These are phyloP conservation scores for Synergus laeviventris DNA, from an alignment of 2,888 invertebrate genomes.

Conservation along the genomic window DNA sequence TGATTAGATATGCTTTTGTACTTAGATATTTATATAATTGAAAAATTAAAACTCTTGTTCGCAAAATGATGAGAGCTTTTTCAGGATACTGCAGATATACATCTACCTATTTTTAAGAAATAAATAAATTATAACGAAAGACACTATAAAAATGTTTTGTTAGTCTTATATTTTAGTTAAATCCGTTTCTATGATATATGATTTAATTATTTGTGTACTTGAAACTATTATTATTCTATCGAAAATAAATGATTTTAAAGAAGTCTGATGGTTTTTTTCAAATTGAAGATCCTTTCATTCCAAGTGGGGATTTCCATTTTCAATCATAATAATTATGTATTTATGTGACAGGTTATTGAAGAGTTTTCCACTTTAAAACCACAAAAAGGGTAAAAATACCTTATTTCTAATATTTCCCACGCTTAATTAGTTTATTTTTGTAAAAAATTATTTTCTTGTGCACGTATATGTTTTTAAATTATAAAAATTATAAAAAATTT, in stretches of 20 bases:
- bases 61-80: conserved; percentile 16
- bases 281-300: neutral
- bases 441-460: too few species aligned
- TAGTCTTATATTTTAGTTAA: conserved; percentile 8
- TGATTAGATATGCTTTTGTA: conserved; percentile 64
- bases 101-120: conserved; percentile 4
- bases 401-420: too few species aligned
- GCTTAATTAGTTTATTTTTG: too few species aligned
- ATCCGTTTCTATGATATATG: conserved; percentile 8
- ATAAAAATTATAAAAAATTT: too few species aligned
- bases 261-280: neutral
- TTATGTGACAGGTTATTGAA: too few species aligned
- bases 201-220: conserved; percentile 15
- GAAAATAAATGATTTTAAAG: neutral
- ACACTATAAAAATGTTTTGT: neutral
- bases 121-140: conserved; percentile 23
- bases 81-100: neutral
- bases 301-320: too few species aligned
- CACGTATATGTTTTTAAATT: too few species aligned
- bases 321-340: too few species aligned
- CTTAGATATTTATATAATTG: conserved; percentile 71
- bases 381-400: too few species aligned
- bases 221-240: neutral
- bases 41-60: conserved; percentile 9
- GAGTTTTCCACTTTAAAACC: too few species aligned